Evolutionary conservation across 30 jellyfish, hydroid and myxozoan species (phyloP), one percentile per base, ranked within the genome.

Genomic region (Hydractinia symbiolongicarpus): DNA sequence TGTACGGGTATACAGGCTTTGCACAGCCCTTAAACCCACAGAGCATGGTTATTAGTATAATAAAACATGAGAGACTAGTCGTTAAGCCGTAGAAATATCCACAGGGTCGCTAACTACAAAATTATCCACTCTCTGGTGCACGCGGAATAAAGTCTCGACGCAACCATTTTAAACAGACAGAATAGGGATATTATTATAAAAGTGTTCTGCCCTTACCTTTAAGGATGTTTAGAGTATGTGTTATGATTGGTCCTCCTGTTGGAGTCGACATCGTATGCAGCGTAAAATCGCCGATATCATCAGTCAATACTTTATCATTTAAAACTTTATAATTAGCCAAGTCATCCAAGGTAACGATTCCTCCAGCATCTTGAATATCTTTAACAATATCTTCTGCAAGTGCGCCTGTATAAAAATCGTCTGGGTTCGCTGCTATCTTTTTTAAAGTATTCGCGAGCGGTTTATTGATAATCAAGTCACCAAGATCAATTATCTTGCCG

Each of bases 301-400:
- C 95, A 1, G 57, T 75, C 61, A 94, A 83, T 14, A 83, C 96
- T 75, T 94, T 94, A 61, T 96, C 67, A 49, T 85, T 78, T 52
- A 83, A 77, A 16, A 89, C 95, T 81, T 94, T 94, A 82, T 89
- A 94, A 80, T 94, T 94, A 17, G 97, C 99, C 67, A 94, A 57
- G 66, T 94, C 99, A 55, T 94, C 99, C 53, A 94, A 73, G 4
- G 96, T 86, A 9, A 88, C 79, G 16, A 94, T 94, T 15, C 99
- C 97, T 11, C 99, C 99, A 8, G 95, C 96, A 81, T 89, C 97
- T 82, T 86, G 96, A 50, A 94, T 94, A 57, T 94, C 99, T 83
- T 94, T 86, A 0, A 94, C 99, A 72, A 94, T 86, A 67, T 87
- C 95, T 75, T 89, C 97, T 8, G 99, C 99, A 56, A 94, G 88